phyloP scores from a whole-genome alignment of 92 coral and sea anemone genomes.

The Plumapathes pennacea region DNA sequence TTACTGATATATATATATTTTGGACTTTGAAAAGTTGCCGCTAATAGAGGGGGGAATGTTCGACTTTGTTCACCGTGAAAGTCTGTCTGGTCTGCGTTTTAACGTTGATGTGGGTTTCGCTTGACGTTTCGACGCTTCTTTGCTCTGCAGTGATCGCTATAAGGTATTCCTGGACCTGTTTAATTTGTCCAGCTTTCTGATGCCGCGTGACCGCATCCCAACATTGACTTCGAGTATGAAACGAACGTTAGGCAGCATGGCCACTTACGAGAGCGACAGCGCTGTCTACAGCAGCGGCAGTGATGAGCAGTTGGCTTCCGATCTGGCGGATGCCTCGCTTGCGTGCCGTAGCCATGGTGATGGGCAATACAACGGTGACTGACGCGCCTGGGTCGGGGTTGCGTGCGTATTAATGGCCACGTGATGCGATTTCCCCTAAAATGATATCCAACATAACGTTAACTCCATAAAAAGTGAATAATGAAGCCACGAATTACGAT shows the following conservation, averaged over 20 bases:
- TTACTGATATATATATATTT: background rate
- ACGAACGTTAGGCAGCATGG: conserved; percentile 55
- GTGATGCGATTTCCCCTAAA: no score
- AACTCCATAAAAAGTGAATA: no score
- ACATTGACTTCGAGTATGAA: conserved; percentile 82
- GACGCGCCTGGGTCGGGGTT: no score
- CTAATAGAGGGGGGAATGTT: background rate
- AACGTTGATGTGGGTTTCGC: background rate
- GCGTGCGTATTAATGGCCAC: no score
- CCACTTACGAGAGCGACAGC: conserved; percentile 71
- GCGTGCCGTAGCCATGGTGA: no score
- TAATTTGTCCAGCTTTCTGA: conserved; percentile 84
- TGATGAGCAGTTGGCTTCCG: conserved; percentile 52
- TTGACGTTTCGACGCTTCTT: no score
- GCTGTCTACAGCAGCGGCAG: conserved; percentile 75
- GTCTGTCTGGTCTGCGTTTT: no score
- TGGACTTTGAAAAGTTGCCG: background rate
- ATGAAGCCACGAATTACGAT: no score
- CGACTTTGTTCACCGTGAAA: background rate
- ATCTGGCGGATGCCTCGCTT: no score
- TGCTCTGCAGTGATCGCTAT: conserved; percentile 81
- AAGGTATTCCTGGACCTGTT: conserved; percentile 89
- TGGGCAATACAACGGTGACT: no score
- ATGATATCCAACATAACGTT: no score
- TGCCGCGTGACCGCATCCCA: conserved; percentile 89